Percentiles rank a stretch among this genome's conserved stretches.
phyloP scores from a whole-genome alignment of 2,888 invertebrate species.

The Scrobipalpa atriplicella region DNA sequence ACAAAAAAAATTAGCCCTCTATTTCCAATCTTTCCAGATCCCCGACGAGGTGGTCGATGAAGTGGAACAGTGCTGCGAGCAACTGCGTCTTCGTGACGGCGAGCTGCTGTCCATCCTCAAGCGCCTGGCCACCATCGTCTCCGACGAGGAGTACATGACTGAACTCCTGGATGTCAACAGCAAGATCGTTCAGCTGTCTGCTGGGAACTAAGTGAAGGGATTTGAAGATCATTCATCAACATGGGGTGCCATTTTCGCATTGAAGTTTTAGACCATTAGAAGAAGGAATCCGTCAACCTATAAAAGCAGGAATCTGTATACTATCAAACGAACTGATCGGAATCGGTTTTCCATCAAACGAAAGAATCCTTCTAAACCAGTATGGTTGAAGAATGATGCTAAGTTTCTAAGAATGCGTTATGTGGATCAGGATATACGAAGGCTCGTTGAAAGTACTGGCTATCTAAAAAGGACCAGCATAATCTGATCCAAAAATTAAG shows the following conservation, averaged over 20 bases:
- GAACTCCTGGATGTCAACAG: conserved; percentile 90
- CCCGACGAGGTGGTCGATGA: conserved; percentile 86
- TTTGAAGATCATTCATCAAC: no score
- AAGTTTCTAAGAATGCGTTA: neutral
- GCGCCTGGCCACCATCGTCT: conserved; percentile 86
- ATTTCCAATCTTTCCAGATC: conserved; percentile 71
- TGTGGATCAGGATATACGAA: neutral
- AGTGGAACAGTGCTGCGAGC: conserved; percentile 87
- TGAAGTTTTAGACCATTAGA: no score
- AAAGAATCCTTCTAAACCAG: neutral
- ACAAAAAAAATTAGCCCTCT: neutral
- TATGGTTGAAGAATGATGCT: neutral
- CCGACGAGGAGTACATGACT: conserved; percentile 88
- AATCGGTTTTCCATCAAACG: neutral
- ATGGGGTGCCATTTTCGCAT: no score
- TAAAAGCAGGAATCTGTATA: no score
- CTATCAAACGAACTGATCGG: neutral
- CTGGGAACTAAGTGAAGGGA: conserved; percentile 44
- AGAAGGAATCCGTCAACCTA: no score
- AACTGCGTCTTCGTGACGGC: conserved; percentile 86
- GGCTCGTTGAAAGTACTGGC: neutral
- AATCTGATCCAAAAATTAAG: no score
- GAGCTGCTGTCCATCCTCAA: conserved; percentile 86
- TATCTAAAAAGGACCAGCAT: neutral
- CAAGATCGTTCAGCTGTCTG: conserved; percentile 82